Conservation (phyloP, 2,888 invertebrate species). For the Lepidocyrtoides sp. region DNA sequence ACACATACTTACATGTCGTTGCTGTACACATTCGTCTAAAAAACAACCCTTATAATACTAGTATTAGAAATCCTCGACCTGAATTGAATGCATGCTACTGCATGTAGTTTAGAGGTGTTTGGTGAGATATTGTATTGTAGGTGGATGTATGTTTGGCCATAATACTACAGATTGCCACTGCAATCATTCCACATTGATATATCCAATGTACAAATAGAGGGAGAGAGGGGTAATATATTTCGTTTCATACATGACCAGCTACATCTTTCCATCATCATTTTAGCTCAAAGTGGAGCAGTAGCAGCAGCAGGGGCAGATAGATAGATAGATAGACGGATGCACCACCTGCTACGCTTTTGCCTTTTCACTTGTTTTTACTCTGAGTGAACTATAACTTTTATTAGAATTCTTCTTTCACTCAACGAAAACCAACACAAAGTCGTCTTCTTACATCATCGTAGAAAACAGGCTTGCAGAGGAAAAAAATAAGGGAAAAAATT, state of each 20-base stretch:
- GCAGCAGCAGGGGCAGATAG: slow-evolving; percentile 16
- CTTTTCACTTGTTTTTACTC: slow-evolving; percentile 60
- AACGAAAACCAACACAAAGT: slow-evolving; percentile 11
- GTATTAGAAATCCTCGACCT: background rate
- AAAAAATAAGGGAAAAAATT: slow-evolving; percentile 39
- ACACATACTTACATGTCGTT: background rate
- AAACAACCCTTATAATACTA: background rate
- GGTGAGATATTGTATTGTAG: background rate
- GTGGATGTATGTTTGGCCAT: background rate
- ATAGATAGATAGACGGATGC: slow-evolving; percentile 72
- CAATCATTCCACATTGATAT: background rate
- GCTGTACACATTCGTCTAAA: no score
- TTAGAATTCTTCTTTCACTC: slow-evolving; percentile 68
- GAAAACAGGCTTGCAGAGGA: background rate
- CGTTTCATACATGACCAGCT: slow-evolving; percentile 72
- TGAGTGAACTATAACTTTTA: slow-evolving; percentile 66
- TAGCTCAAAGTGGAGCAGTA: slow-evolving; percentile 51
- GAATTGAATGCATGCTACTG: no score
- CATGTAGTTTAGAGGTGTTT: background rate
- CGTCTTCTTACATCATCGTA: background rate
- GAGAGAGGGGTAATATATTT: slow-evolving; percentile 9
- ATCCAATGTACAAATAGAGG: slow-evolving; percentile 20
- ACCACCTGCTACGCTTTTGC: slow-evolving; percentile 75
- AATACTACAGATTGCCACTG: background rate
- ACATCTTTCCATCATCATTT: slow-evolving; percentile 73